A percentile compares a stretch with the other conserved stretches of the same genome.
Evolutionary conservation across 2,888 invertebrate species (phyloP).

Genomic region (Entomobrya multifasciata): DNA sequence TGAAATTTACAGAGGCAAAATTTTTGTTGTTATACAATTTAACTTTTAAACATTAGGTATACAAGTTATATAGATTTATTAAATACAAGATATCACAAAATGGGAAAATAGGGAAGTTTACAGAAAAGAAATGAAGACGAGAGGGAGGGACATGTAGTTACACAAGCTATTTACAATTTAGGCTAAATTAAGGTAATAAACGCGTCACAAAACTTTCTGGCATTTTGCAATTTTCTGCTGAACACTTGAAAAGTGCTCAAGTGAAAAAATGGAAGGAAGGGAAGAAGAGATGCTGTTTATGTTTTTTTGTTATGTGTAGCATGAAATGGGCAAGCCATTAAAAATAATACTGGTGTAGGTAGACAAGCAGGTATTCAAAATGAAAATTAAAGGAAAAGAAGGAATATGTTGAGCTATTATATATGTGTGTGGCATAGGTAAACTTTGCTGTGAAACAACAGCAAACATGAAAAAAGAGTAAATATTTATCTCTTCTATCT

Average conservation of each 20-base stretch:
- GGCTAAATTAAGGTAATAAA: slow-evolving; percentile 2
- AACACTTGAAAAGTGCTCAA: slow-evolving; percentile 12
- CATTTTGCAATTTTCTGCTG: too few relatives aligned
- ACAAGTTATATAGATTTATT: too few relatives aligned
- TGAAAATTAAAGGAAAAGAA: slow-evolving; percentile 23
- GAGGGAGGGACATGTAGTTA: slow-evolving; percentile 29
- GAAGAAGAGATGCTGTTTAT: slow-evolving; percentile 1
- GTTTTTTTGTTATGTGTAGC: slow-evolving; percentile 13
- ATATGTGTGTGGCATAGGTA: background rate
- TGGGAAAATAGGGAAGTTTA: slow-evolving; percentile 29
- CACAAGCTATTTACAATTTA: slow-evolving; percentile 15
- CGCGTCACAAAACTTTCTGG: too few relatives aligned
- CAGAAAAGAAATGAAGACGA: background rate
- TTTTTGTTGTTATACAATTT: too few relatives aligned
- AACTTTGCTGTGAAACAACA: background rate
- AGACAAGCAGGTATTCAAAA: slow-evolving; percentile 4
- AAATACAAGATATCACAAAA: slow-evolving; percentile 12
- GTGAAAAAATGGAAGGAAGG: slow-evolving; percentile 15
- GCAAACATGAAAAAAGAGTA: slow-evolving; percentile 10
- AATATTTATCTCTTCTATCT: slow-evolving; percentile 47
- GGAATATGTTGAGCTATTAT: slow-evolving; percentile 2
- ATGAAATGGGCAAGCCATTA: slow-evolving; percentile 35
- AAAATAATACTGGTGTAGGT: too few relatives aligned
- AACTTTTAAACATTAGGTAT: too few relatives aligned
- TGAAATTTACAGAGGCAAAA: too few relatives aligned